Evolutionary conservation across 2,888 invertebrate species (phyloP).

Genomic region (Escarpia spicata): DNA sequence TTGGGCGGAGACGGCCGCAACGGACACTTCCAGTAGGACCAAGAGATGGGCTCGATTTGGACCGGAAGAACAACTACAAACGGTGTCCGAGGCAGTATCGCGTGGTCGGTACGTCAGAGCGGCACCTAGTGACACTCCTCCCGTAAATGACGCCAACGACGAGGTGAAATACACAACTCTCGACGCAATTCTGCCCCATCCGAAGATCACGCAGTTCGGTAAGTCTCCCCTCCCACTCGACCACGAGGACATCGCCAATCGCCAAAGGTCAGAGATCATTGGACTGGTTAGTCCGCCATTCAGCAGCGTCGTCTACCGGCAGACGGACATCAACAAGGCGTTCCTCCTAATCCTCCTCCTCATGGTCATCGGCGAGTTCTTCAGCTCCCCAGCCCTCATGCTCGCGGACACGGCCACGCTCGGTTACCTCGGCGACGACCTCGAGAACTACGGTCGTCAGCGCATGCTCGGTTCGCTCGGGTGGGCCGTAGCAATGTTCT

Average conservation of each 20-base stretch:
- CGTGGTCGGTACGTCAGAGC: not conserved
- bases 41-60: not conserved
- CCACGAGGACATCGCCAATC: slow-evolving; percentile 50
- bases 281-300: slow-evolving; percentile 79
- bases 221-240: slow-evolving; percentile 49
- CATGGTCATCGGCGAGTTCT: slow-evolving; percentile 96
- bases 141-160: slow-evolving; percentile 23
- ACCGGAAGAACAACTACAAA: not conserved
- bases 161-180: slow-evolving; percentile 21
- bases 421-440: slow-evolving; percentile 80
- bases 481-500: slow-evolving; percentile 99
- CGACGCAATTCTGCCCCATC: slow-evolving; percentile 38
- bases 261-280: slow-evolving; percentile 43
- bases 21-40: not conserved
- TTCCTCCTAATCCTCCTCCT: slow-evolving; percentile 86
- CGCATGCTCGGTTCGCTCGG: slow-evolving; percentile 98
- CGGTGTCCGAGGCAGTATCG: not conserved
- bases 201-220: slow-evolving; percentile 40
- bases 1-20: not conserved
- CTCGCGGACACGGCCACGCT: slow-evolving; percentile 76
- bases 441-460: slow-evolving; percentile 85
- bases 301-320: slow-evolving; percentile 90
- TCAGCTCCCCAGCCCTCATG: slow-evolving; percentile 93
- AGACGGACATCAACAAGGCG: slow-evolving; percentile 85
- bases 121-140: not conserved